Base-by-base conservation (phyloP, 2,888 invertebrate species). In the Perithous albicinctus region DNA sequence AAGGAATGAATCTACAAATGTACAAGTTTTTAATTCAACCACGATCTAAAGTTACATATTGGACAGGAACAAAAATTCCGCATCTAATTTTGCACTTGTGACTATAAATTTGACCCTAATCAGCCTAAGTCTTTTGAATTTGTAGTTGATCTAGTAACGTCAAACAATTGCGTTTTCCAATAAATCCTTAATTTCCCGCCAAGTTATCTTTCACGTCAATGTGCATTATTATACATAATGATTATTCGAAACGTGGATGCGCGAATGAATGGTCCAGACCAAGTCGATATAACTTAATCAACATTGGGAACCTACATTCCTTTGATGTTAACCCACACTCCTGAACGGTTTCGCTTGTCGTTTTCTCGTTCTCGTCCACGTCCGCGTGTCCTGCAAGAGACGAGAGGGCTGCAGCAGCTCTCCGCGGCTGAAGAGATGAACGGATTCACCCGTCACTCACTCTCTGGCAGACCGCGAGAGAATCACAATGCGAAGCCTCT, bases 371-470 rank as follows among this genome's bases (percentile, higher is more conserved):
- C 32, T 3, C 81, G 78, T 79, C 77, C 64, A 63, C 78, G 48
- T 78, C 67, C 67, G 77, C 64, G 64, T 75, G 73, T 78, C 80
- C 75, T 69, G 70, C 82, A 73, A 69, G 80, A 80, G 84, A 80
- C 67, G 76, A 79, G 75, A 63, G 77, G n/a, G 67, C 56, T 78
- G 80, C 61, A 66, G 69, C 64, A 76, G 64, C 82, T 51, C 82
- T 51, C 41, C 41, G 67, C 54, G 79, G 77, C 43, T 54, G 76
- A 84, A 82, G 79, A 77, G 83, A 82, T 80, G 85, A 85, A 89
- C 87, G 91, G 91, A 92, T 92, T 92, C 92, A 92, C 87, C 92
- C 91, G 92, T 92, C 92, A 92, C 90, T 92, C 92, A 92, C 88
- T 91, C 89, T 84, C 89, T 89, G 90, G 90, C 88, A 90, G 90